A percentile compares a stretch with the other conserved stretches of the same genome.
Conservation (phyloP, 1,140 invertebrate species). For the Drosophila pandora region DNA sequence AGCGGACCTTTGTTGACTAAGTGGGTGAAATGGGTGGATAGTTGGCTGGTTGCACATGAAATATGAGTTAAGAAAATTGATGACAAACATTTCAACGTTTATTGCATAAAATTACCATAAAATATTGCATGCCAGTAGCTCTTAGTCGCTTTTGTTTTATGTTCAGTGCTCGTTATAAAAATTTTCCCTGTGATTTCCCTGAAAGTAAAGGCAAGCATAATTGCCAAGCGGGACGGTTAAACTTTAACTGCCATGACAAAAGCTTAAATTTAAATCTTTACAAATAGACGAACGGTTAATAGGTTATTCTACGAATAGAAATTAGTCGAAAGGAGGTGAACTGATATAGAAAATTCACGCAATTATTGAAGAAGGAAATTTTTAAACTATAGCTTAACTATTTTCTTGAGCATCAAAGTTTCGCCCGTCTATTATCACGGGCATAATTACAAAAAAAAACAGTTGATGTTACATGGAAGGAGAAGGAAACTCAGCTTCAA, state of each 20-base stretch:
- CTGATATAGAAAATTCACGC: no score
- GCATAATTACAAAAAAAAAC: constrained; percentile 57
- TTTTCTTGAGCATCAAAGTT: no score
- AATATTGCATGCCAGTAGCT: constrained; percentile 70
- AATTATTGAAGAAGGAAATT: no score
- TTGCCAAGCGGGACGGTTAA: constrained; percentile 10
- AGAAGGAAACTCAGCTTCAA: constrained; percentile 11
- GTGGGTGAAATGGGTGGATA: constrained; percentile 1
- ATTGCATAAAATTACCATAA: constrained; percentile 82
- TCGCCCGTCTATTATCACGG: background rate
- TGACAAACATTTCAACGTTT: constrained; percentile 81
- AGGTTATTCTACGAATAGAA: background rate
- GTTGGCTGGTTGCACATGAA: constrained; percentile 62
- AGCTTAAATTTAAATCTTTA: background rate
- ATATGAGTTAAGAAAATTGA: constrained; percentile 82
- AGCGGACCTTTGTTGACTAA: constrained; percentile 29
- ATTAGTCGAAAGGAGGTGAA: no score
- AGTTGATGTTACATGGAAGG: no score
- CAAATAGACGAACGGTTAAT: background rate
- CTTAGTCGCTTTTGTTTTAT: constrained; percentile 19
- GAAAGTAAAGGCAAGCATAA: constrained; percentile 26
- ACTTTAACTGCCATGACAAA: background rate
- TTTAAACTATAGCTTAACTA: no score
- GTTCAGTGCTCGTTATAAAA: constrained; percentile 61
- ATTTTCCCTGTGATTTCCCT: constrained; percentile 17